Percentiles rank a stretch among this genome's conserved stretches.
These are phyloP conservation scores for Temnothorax unifasciatus DNA, from an alignment of 2,888 invertebrate species.

Conservation along the genomic window DNA sequence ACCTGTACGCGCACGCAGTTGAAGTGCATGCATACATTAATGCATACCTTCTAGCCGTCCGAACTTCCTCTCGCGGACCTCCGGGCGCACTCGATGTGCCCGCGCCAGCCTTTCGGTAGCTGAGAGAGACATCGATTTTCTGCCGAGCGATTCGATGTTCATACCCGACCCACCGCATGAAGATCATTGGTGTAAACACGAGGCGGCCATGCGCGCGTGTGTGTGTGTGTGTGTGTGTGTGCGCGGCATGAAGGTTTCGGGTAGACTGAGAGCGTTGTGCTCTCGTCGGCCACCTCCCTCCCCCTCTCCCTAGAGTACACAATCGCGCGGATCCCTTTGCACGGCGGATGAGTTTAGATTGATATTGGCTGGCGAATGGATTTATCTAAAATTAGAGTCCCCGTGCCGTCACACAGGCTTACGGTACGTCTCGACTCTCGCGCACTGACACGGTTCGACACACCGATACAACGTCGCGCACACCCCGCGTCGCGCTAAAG, in stretches of 20 bases:
- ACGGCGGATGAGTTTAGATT: constrained; percentile 56
- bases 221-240: background rate
- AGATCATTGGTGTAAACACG: constrained; percentile 54
- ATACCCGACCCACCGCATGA: constrained; percentile 62
- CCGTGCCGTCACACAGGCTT: constrained; percentile 60
- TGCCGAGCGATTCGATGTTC: constrained; percentile 77
- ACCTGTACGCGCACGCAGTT: constrained; percentile 48
- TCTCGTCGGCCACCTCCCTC: background rate
- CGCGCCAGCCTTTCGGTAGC: constrained; percentile 57
- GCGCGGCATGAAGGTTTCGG: constrained; percentile 44
- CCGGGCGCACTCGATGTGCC: constrained; percentile 62
- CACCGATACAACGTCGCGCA: constrained; percentile 21
- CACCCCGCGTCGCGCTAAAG: constrained; percentile 52
- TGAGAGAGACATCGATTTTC: constrained; percentile 78
- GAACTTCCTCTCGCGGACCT: constrained; percentile 56
- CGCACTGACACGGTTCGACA: constrained; percentile 13
- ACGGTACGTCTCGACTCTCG: constrained; percentile 50
- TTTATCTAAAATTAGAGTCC: constrained; percentile 77
- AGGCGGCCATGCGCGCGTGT: constrained; percentile 32
- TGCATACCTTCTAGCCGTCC: constrained; percentile 34
- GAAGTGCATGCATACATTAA: constrained; percentile 32
- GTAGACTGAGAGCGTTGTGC: constrained; percentile 42
- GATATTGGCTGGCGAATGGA: constrained; percentile 71
- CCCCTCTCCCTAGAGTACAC: constrained; percentile 30
- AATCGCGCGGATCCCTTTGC: constrained; percentile 31